Conservation (phyloP, 2,113 vertebrate species). For the Hydropotes inermis region DNA sequence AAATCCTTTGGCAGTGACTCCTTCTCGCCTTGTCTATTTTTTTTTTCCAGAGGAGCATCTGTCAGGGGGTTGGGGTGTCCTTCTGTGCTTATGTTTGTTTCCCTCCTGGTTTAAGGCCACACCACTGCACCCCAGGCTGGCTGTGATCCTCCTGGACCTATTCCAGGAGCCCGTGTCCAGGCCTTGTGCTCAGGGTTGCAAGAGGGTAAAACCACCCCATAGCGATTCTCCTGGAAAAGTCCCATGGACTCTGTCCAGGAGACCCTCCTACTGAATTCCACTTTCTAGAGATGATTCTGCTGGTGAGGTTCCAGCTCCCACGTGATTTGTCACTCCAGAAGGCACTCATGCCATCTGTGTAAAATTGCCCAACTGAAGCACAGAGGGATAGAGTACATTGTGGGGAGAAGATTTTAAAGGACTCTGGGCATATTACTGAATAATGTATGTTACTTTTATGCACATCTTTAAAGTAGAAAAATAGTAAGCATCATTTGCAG, state of each 20-base stretch:
- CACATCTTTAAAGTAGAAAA: not conserved
- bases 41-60: conserved; percentile 1
- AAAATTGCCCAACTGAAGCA: not conserved
- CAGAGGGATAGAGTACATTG: not conserved
- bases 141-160: not conserved
- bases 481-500: not conserved
- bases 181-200: not conserved
- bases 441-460: not conserved
- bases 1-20: conserved; percentile 9
- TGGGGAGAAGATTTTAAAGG: not conserved
- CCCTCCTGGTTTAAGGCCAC: not conserved
- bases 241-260: not conserved
- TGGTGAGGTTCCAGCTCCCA: not conserved
- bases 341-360: not conserved
- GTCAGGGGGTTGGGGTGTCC: not conserved
- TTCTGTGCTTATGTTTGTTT: not conserved
- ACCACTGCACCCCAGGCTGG: not conserved
- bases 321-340: not conserved
- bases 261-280: not conserved
- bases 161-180: not conserved
- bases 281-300: not conserved
- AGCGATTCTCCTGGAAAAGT: not conserved
- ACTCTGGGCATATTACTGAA: not conserved
- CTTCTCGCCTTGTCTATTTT: conserved; percentile 28
- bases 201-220: not conserved